These are phyloP conservation scores for Psophia crepitans DNA, from an alignment of 2,113 vertebrate species.

Conservation along the genomic window DNA sequence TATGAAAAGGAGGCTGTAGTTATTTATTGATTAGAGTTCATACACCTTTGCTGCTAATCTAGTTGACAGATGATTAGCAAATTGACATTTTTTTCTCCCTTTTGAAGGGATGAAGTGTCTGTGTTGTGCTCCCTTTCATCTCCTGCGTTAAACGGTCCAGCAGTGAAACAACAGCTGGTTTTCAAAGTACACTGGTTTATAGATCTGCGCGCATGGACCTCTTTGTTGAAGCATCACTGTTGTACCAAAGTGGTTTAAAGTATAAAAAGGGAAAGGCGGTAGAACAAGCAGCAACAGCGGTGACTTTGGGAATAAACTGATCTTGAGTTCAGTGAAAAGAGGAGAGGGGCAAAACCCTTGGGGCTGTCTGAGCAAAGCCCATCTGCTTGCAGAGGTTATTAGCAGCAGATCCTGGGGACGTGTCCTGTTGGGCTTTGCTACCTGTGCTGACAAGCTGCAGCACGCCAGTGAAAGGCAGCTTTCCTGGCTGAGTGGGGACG, in stretches of 20 bases:
- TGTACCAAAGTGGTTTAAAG: neutral
- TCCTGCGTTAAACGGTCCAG: neutral
- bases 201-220: neutral
- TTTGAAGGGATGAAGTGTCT: slow-evolving; percentile 16
- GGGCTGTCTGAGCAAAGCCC: neutral
- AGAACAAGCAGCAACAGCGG: neutral
- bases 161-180: slow-evolving; percentile 7
- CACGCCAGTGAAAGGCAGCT: neutral
- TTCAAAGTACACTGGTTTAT: neutral
- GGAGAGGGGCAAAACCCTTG: neutral
- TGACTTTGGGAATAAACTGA: neutral
- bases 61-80: slow-evolving; percentile 37
- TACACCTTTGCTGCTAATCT: slow-evolving; percentile 27
- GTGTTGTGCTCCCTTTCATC: slow-evolving; percentile 37
- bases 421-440: neutral
- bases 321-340: neutral
- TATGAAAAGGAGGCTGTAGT: slow-evolving; percentile 3
- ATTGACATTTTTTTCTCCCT: neutral
- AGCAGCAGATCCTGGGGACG: neutral
- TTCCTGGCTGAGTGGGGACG: neutral
- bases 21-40: slow-evolving; percentile 20
- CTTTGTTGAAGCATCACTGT: neutral
- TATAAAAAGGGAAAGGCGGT: neutral
- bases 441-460: neutral
- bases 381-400: neutral